Evolutionary conservation across 2,113 vertebrate genomes (phyloP).

Genomic region (Phodopus roborovskii): DNA sequence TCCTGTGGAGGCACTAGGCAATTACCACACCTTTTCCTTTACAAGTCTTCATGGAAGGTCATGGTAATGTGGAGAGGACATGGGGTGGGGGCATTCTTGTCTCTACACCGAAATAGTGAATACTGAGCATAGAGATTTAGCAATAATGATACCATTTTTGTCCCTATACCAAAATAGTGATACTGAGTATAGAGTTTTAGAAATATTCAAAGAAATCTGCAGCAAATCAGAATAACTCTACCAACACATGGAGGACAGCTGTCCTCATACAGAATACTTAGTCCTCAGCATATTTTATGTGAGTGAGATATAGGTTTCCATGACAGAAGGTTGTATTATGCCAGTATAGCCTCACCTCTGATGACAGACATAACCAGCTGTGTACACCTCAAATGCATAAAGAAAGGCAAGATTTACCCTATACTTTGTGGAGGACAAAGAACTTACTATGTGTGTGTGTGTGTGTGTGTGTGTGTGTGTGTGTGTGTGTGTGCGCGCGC

Average conservation of each 20-base stretch:
- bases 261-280: not conserved
- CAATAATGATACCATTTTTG: not conserved
- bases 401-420: not conserved
- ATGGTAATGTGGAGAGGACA: not conserved
- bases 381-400: not conserved
- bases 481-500: too few species aligned
- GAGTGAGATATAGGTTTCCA: not conserved
- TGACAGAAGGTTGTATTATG: not conserved
- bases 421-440: not conserved
- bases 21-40: not conserved
- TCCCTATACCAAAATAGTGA: not conserved
- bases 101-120: not conserved
- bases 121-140: not conserved
- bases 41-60: not conserved
- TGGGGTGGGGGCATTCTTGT: not conserved
- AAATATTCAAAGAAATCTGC: slow-evolving; percentile 41
- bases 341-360: not conserved
- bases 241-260: not conserved
- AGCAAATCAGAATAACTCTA: slow-evolving; percentile 9
- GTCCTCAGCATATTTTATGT: not conserved
- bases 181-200: not conserved
- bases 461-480: too few species aligned
- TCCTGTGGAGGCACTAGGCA: not conserved
- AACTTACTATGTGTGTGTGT: accelerated
- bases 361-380: not conserved